Base-by-base conservation (phyloP, 37 sponge, comb jelly and placozoan species). In the Beroe forskalii region DNA sequence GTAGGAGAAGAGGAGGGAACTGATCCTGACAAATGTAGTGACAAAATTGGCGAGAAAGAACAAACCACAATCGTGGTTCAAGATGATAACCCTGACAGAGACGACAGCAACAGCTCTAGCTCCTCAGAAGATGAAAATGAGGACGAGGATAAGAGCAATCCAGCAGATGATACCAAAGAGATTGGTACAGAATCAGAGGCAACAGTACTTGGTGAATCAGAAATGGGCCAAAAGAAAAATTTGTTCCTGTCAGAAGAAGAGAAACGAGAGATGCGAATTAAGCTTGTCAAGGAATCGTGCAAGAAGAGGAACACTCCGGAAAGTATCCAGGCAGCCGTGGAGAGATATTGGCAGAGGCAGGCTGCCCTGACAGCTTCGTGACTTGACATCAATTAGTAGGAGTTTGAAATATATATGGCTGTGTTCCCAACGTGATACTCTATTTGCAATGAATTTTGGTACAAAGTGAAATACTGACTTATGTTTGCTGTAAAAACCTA, bases 261-360 rank as follows among this genome's bases (percentile, higher is more conserved):
- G 86, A 9, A 80, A 37, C 44, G 86, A 1, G 86, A 40, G 55
- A n/a, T 33, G 55, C 24, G 86, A 17, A 42, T 80, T 24, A 43
- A 38, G 22, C 86, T 80, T 17, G 55, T 80, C 0, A 80, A 80
- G 86, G 86, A 80, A 38, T 41, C 86, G 48, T 80, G 86, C 42
- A 80, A 80, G 55, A 80, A 80, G 55, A 32, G 86, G 2, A 80
- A 80, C 31, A 80, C 86, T 80, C 55, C 44, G 2, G 86, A 80
- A 9, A 80, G 48, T 2, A 80, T 80, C 1, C 43, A 80, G 42
- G 43, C 44, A 28, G 86, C 86, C 8, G 27, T 80, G 12, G 86
- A 41, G 30, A 3, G 86, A 27, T 80, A 80, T 43, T 80, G 86
- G 86, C 14, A 80, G 55, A 35, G 86, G 3, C 72, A 69, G 32